Base-by-base conservation (phyloP, 2,113 vertebrate genomes). In the Caranx melampygus region DNA sequence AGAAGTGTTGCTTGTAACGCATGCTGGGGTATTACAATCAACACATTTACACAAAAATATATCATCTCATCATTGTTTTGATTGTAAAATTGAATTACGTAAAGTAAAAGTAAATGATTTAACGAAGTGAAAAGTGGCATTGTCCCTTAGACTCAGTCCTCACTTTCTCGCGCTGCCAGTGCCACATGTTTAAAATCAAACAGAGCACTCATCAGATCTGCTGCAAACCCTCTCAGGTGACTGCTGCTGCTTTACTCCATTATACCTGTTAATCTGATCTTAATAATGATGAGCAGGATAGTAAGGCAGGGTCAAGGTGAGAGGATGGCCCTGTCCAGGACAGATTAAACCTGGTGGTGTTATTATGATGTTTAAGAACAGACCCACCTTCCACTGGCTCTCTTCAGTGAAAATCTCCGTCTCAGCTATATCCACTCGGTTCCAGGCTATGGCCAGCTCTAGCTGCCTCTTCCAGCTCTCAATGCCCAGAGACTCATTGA, bases 381-480 rank as follows among this genome's bases (percentile, higher is more conserved):
- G 62, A 68, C 73, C 16, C 35, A 98, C 98, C 95, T 97, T 97
- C 97, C 97, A 98, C 72, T 96, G 96, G 0, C 95, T 94, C 85
- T 99, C 95, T 0, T 97, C 97, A 0, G 96, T 97, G 90, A 99
- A 99, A 84, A 99, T 98, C 91, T 99, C 96, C 0, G 95, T 97
- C 78, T 95, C 88, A 31, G 98, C 98, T 6, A 99, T 97, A 91
- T 99, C 98, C 80, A 98, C 96, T 0, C 97, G 93, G 84, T 98
- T 97, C 98, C 98, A 99, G 26, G 96, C 96, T 78, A 99, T 97
- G 0, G 98, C 98, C 85, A 99, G 59, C 90, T 97, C 96, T 90
- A 99, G 94, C 89, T 99, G 97, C 71, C 95, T 95, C 84, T 96
- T 96, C 96, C 96, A 97, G 85, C 88, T 94, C 83, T 96, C 93